Evolutionary conservation across 2,797 vertebrate genomes (phyloP).

Genomic region (Pseudomugil tenellus): DNA sequence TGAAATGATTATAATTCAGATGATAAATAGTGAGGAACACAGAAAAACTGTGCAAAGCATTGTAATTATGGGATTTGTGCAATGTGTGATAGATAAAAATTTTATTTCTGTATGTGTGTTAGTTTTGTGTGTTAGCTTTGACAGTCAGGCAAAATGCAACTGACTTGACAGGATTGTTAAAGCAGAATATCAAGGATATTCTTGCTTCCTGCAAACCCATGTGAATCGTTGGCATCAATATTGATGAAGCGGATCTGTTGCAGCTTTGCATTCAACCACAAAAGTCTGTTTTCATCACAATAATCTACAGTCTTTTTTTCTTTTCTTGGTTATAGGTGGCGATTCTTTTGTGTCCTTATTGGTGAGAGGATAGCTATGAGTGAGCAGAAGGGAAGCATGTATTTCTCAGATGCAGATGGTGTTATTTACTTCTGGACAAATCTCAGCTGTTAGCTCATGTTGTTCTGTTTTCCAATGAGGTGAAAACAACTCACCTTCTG

Average conservation of each 20-base stretch:
- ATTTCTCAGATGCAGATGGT: slow-evolving; percentile 55
- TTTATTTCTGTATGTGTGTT: slow-evolving; percentile 22
- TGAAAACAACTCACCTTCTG: slow-evolving; percentile 49
- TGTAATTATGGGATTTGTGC: slow-evolving; percentile 63
- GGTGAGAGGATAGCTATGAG: slow-evolving; percentile 27
- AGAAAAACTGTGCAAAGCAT: slow-evolving; percentile 60
- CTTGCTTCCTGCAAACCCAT: slow-evolving; percentile 38
- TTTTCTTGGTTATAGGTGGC: slow-evolving; percentile 36
- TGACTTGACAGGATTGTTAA: slow-evolving; percentile 39
- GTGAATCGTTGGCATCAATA: slow-evolving; percentile 52
- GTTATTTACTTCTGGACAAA: slow-evolving; percentile 43
- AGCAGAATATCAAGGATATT: slow-evolving; percentile 56
- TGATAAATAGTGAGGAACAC: slow-evolving; percentile 57
- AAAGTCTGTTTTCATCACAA: slow-evolving; percentile 26
- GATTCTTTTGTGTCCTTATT: slow-evolving; percentile 30
- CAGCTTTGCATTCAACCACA: slow-evolving; percentile 4
- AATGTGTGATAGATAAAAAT: slow-evolving; percentile 53
- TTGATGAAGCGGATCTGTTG: slow-evolving; percentile 56
- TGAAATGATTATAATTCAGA: slow-evolving; percentile 67
- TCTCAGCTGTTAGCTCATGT: slow-evolving; percentile 55
- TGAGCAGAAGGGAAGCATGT: slow-evolving; percentile 14
- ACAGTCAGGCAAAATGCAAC: slow-evolving; percentile 34
- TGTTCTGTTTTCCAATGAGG: slow-evolving; percentile 39
- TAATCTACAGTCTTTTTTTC: slow-evolving; percentile 35
- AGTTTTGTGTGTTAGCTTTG: slow-evolving; percentile 4